phyloP scores from a whole-genome alignment of 2,797 vertebrate species.

The Perodicticus potto region DNA sequence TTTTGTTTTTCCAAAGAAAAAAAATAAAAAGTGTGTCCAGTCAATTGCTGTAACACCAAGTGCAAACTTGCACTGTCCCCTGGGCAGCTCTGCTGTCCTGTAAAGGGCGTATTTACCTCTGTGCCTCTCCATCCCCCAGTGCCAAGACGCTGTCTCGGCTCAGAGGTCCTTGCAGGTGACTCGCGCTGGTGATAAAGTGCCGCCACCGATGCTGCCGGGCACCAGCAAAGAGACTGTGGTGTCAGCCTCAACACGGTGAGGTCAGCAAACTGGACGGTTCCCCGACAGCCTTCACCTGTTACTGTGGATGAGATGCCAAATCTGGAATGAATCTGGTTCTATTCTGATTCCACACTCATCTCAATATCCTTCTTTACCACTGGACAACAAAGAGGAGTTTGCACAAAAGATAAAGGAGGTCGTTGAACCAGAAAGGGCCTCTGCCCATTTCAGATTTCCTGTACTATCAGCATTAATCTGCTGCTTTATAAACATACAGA shows the following conservation, averaged over 20 bases:
- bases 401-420: constrained; percentile 14
- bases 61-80: not conserved
- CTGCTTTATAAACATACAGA: constrained; percentile 68
- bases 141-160: accelerated
- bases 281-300: constrained; percentile 39
- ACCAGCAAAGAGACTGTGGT: constrained; percentile 45
- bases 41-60: not conserved
- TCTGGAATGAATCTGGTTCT: constrained; percentile 29
- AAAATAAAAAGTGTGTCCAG: not conserved
- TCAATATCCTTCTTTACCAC: constrained; percentile 67
- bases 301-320: constrained; percentile 30
- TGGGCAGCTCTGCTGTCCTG: accelerated
- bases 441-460: constrained; percentile 56
- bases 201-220: not conserved
- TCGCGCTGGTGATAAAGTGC: not conserved
- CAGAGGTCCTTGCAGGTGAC: not conserved
- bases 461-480: constrained; percentile 63
- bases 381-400: constrained; percentile 68
- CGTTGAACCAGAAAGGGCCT: constrained; percentile 20
- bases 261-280: constrained; percentile 34
- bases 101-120: accelerated
- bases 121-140: accelerated
- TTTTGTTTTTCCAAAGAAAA: not conserved
- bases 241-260: not conserved
- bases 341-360: not conserved